A percentile compares a stretch with the other conserved stretches of the same genome.
Evolutionary conservation across 2,797 vertebrate genomes (phyloP).

Genomic region (Taenioides sp.): DNA sequence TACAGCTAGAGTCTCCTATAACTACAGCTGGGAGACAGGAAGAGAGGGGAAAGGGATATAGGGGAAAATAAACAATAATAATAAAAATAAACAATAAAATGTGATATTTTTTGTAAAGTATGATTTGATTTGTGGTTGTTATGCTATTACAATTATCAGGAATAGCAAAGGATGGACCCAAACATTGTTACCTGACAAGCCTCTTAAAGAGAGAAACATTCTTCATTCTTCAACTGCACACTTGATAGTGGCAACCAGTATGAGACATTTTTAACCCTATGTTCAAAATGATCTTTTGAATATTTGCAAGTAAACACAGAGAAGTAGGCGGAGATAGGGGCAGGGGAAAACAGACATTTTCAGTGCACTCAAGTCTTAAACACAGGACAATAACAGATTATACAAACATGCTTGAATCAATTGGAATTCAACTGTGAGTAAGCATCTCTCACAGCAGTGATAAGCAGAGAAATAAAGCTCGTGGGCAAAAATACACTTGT

Average conservation of each 20-base stretch:
- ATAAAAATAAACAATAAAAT: slow-evolving; percentile 45
- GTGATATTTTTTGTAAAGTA: slow-evolving; percentile 33
- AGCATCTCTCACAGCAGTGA: not conserved
- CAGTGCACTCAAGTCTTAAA: too few relatives aligned
- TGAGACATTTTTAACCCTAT: too few relatives aligned
- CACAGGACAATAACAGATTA: too few relatives aligned
- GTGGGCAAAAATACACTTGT: slow-evolving; percentile 6
- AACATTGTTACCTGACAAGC: too few relatives aligned
- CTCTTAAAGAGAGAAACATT: not conserved
- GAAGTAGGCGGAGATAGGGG: not conserved
- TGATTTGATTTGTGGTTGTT: slow-evolving; percentile 3
- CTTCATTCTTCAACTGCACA: not conserved
- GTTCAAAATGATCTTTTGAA: too few relatives aligned
- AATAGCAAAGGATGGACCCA: too few relatives aligned
- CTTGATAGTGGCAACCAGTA: not conserved
- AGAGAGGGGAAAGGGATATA: too few relatives aligned
- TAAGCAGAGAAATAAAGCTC: slow-evolving; percentile 6
- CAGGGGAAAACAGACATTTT: too few relatives aligned
- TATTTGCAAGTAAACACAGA: not conserved
- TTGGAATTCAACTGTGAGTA: too few relatives aligned
- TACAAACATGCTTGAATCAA: too few relatives aligned
- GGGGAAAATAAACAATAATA: not conserved
- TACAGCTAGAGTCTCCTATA: slow-evolving; percentile 65
- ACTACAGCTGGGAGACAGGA: slow-evolving; percentile 24
- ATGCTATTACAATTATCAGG: too few relatives aligned